phyloP scores from a whole-genome alignment of 2,113 vertebrate genomes.

The Gasterosteus aculeatus region DNA sequence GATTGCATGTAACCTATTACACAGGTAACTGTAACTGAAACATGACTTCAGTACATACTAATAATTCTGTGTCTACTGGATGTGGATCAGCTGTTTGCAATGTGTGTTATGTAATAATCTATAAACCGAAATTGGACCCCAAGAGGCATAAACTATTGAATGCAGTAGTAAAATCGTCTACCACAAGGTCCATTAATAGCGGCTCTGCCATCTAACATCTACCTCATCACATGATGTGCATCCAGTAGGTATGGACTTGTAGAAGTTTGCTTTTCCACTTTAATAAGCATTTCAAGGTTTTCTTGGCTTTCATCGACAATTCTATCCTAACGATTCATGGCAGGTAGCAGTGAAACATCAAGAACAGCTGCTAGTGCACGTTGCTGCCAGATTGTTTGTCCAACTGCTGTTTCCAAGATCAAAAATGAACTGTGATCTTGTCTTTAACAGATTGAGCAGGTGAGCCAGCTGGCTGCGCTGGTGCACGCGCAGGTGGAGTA shows the following conservation, averaged over 20 bases:
- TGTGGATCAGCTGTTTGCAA: not conserved
- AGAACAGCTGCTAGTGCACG: not conserved
- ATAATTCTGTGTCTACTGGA: not conserved
- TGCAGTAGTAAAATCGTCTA: not conserved
- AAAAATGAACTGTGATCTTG: not conserved
- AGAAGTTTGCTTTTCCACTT: not conserved
- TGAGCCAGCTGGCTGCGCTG: slow-evolving; percentile 95
- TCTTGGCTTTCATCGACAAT: not conserved
- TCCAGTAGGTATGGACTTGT: not conserved
- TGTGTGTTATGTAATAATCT: not conserved
- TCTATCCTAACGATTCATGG: not conserved
- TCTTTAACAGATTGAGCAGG: slow-evolving; percentile 91
- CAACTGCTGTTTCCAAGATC: not conserved
- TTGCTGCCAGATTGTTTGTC: not conserved
- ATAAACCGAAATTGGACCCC: not conserved
- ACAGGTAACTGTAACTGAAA: not conserved
- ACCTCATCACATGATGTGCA: not conserved
- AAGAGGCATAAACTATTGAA: not conserved
- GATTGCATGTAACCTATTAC: not conserved
- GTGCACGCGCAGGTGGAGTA: slow-evolving; percentile 98
- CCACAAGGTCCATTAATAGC: not conserved
- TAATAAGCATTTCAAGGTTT: not conserved
- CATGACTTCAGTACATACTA: not conserved
- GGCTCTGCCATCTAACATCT: not conserved
- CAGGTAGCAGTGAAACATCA: not conserved